phyloP scores from a whole-genome alignment of 1,140 invertebrate genomes.

The Neoseiulus cucumeris region DNA sequence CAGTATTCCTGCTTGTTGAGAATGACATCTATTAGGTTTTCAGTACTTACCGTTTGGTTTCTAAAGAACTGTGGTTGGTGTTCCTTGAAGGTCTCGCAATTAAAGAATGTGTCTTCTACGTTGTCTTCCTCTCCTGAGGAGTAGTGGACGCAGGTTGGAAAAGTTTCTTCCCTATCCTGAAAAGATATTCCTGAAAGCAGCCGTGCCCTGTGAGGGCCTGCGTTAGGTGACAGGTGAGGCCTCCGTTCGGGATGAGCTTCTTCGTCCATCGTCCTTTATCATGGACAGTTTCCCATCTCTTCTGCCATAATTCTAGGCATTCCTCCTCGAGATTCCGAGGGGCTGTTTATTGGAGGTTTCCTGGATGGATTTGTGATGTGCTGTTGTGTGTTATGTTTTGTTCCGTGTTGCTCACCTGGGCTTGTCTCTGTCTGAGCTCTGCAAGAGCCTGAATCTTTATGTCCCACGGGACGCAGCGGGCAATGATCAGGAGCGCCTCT shows the following conservation, averaged over 20 bases:
- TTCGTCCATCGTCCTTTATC: neutral
- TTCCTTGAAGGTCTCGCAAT: too few relatives aligned
- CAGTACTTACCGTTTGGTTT: too few relatives aligned
- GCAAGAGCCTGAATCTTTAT: neutral
- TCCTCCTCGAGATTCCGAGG: too few relatives aligned
- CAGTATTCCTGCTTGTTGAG: too few relatives aligned
- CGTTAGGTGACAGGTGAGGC: neutral
- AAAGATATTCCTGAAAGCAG: neutral
- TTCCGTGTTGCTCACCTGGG: neutral
- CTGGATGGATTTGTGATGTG: neutral
- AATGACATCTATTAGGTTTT: too few relatives aligned
- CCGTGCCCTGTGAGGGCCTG: too few relatives aligned
- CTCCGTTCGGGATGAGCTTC: neutral
- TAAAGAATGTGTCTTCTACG: neutral
- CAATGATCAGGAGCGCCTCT: neutral
- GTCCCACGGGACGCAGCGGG: neutral
- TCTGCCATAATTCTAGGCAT: too few relatives aligned
- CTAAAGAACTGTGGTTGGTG: too few relatives aligned
- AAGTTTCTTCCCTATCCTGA: neutral
- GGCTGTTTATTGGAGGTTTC: too few relatives aligned
- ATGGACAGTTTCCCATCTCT: neutral
- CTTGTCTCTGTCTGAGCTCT: neutral
- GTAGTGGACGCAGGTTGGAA: neutral
- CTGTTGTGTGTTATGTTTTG: neutral
- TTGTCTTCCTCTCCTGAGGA: neutral